A percentile compares a stretch with the other conserved stretches of the same genome.
Conservation (phyloP, 1,140 invertebrate species). For the Bombus cullumanus region DNA sequence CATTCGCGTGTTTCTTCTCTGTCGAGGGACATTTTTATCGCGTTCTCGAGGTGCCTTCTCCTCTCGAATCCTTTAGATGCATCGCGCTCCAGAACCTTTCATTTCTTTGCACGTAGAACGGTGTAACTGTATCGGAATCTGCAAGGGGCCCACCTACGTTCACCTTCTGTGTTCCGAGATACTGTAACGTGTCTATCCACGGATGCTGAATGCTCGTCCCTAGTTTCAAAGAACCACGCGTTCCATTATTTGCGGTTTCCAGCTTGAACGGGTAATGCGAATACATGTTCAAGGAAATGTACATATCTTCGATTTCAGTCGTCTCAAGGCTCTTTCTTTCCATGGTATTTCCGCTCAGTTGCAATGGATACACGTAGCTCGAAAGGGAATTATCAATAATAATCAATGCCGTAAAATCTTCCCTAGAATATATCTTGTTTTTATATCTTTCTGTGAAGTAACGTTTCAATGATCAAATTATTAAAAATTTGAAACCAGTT, state of each 20-base stretch:
- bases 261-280: not conserved
- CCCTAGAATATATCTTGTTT: too few relatives aligned
- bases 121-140: constrained; percentile 53
- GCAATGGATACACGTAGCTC: too few relatives aligned
- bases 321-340: not conserved
- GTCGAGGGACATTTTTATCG: constrained; percentile 37
- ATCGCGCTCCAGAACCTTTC: constrained; percentile 43
- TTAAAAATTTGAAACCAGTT: too few relatives aligned
- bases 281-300: not conserved
- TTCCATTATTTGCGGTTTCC: not conserved
- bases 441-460: too few relatives aligned
- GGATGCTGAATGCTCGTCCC: not conserved
- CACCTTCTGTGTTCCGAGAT: constrained; percentile 38
- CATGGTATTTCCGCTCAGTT: not conserved
- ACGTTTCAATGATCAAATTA: too few relatives aligned
- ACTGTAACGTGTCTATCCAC: constrained; percentile 19
- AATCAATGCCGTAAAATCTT: not conserved
- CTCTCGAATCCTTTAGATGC: constrained; percentile 37
- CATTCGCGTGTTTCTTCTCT: not conserved
- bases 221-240: not conserved
- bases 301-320: not conserved
- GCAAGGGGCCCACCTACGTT: constrained; percentile 52
- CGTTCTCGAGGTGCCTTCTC: constrained; percentile 37
- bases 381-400: not conserved
- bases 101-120: constrained; percentile 46